Percentiles rank a stretch among this genome's conserved stretches.
These are phyloP conservation scores for Phyllostomus discolor DNA, from an alignment of 2,113 vertebrate genomes.

Conservation along the genomic window DNA sequence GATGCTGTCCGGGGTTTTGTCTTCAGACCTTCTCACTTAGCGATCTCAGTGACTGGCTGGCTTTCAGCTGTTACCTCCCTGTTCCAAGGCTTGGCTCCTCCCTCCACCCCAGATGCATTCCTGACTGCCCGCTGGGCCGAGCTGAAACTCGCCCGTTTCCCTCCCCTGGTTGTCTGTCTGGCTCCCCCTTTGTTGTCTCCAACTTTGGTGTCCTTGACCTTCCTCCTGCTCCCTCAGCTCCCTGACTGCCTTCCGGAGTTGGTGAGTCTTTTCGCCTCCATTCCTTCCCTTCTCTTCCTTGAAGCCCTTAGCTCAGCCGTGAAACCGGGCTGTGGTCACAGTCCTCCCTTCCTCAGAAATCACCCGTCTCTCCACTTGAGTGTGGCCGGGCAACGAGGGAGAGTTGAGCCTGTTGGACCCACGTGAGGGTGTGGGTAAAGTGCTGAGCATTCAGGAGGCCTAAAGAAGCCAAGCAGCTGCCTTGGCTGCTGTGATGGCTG, in stretches of 20 bases:
- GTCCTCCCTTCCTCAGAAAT: background rate
- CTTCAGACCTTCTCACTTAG: background rate
- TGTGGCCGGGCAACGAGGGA: background rate
- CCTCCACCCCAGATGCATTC: background rate
- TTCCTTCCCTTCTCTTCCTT: background rate
- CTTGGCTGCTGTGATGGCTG: background rate
- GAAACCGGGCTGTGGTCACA: background rate
- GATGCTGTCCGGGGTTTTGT: background rate
- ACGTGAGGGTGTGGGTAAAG: fast-evolving
- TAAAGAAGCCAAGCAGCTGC: background rate
- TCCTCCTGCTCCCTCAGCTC: fast-evolving
- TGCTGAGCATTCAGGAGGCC: fast-evolving
- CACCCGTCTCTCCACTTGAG: fast-evolving
- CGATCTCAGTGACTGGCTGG: background rate
- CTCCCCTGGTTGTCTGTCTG: background rate
- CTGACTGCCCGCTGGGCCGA: background rate
- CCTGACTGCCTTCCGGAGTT: background rate
- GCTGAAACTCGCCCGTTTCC: background rate
- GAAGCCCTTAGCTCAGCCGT: background rate
- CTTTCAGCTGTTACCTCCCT: background rate
- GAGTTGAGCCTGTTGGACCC: background rate
- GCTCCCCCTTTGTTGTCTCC: background rate
- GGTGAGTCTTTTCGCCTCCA: fast-evolving
- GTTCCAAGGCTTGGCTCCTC: background rate
- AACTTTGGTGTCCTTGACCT: background rate